Percentiles rank a stretch among this genome's conserved stretches.
These are phyloP conservation scores for Drosophila ambigua DNA, from an alignment of 1,140 invertebrate genomes.

Conservation along the genomic window DNA sequence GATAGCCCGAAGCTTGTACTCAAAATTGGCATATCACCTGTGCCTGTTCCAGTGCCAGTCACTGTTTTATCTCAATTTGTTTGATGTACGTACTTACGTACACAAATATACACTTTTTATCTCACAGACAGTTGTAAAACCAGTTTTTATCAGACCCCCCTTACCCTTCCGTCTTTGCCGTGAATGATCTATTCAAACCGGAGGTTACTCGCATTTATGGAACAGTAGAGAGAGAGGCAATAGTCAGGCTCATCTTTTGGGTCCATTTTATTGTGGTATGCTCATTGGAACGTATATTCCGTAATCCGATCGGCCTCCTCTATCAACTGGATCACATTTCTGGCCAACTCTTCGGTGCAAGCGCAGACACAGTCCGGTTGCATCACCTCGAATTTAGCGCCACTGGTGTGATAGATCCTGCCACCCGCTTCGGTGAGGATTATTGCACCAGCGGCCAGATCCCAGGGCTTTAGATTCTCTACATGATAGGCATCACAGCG, in stretches of 20 bases:
- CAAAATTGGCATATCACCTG: slow-evolving; percentile 36
- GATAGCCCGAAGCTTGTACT: slow-evolving; percentile 13
- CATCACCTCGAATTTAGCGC: slow-evolving; percentile 87
- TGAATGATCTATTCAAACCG: slow-evolving; percentile 24
- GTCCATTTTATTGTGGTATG: not conserved
- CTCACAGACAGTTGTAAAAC: slow-evolving; percentile 50
- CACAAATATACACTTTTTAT: slow-evolving; percentile 42
- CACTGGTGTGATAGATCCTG: slow-evolving; percentile 86
- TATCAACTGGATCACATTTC: slow-evolving; percentile 85
- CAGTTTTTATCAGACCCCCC: slow-evolving; percentile 25
- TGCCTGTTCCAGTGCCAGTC: slow-evolving; percentile 3
- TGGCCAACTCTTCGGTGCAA: slow-evolving; percentile 85
- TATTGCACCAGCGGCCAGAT: slow-evolving; percentile 88
- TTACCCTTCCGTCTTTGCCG: not conserved
- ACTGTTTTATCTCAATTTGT: slow-evolving; percentile 52
- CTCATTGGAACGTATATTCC: slow-evolving; percentile 45
- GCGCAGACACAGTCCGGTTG: slow-evolving; percentile 87
- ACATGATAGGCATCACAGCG: slow-evolving; percentile 89
- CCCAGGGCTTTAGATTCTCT: slow-evolving; percentile 88
- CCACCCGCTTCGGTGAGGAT: slow-evolving; percentile 92
- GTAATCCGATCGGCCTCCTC: slow-evolving; percentile 78
- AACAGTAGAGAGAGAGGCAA: no score
- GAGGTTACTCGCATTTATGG: slow-evolving; percentile 14
- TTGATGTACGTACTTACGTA: slow-evolving; percentile 35
- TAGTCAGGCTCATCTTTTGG: no score